Base-by-base conservation (phyloP, 2,888 invertebrate genomes). In the Penaeus monodon region DNA sequence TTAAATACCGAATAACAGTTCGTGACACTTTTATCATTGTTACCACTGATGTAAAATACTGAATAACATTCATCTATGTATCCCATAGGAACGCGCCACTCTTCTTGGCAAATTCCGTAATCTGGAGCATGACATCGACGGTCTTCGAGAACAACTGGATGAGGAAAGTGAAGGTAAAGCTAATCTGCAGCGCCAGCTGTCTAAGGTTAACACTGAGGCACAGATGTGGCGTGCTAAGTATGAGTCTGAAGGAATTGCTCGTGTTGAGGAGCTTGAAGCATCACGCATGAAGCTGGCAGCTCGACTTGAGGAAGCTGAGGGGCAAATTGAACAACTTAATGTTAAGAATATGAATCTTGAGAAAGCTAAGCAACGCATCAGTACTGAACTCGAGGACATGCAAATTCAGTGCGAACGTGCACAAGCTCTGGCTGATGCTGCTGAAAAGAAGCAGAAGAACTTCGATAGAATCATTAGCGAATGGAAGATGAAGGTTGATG, bases 401-500 rank as follows among this genome's bases (percentile, higher is more conserved):
- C 97, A 97, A 93, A 95, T 98, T 92, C 99, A 99, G 94, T 98
- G 98, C 92, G 99, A 99, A 94, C 96, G 99, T 92, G 98, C 99
- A 91, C 97, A 97, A 91, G 96, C 97, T 84, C 96, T 98, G 92
- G 98, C 99, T 93, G 97, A 96, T 92, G 97, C 98, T 91, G 97
- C 99, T 92, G 99, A 99, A 94, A 99, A 99, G 97, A 99, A 98
- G 94, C 99, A 99, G 94, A 98, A 99, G 94, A 97, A 97, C 91
- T 99, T 99, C 95, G 99, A 99, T 95, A 99, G 99, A 94, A 98
- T 99, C 94, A 97, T 99, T 93, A 96, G 97, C 91, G 99, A 99
- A 96, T 99, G 99, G 99, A 99, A 99, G 94, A 96, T 98, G 94
- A 99, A 99, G 95, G 93, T 97, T 92, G 98, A 99, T 92, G 99